These are phyloP conservation scores for Pogonus chalceus DNA, from an alignment of 1,140 invertebrate species.

Conservation along the genomic window DNA sequence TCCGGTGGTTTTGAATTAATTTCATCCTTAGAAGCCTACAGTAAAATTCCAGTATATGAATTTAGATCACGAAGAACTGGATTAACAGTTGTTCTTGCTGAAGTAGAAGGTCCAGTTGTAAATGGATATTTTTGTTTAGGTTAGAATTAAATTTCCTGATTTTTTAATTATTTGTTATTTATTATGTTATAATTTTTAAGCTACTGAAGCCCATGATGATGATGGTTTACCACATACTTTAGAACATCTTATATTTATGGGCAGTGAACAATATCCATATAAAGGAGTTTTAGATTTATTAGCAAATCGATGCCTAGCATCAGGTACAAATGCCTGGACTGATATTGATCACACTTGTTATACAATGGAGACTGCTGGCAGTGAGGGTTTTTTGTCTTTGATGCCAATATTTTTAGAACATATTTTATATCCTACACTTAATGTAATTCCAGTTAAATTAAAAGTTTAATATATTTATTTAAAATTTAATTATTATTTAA, in stretches of 20 bases:
- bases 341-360: slow-evolving; percentile 84
- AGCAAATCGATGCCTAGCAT: slow-evolving; percentile 80
- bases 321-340: slow-evolving; percentile 81
- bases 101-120: slow-evolving; percentile 77
- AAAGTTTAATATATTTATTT: slow-evolving; percentile 9
- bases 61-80: slow-evolving; percentile 71
- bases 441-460: slow-evolving; percentile 24
- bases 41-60: slow-evolving; percentile 68
- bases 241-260: slow-evolving; percentile 86
- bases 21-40: slow-evolving; percentile 51
- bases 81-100: slow-evolving; percentile 66
- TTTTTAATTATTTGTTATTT: slow-evolving; percentile 10
- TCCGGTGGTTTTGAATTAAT: slow-evolving; percentile 49
- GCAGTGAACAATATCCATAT: slow-evolving; percentile 82
- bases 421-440: slow-evolving; percentile 73
- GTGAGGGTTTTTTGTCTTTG: slow-evolving; percentile 76
- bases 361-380: slow-evolving; percentile 77
- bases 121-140: slow-evolving; percentile 78
- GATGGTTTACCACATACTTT: slow-evolving; percentile 88
- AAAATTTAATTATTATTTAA: slow-evolving; percentile 24
- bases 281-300: slow-evolving; percentile 81
- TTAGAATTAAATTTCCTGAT: slow-evolving; percentile 35
- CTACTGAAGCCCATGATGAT: slow-evolving; percentile 82
- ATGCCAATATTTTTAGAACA: slow-evolving; percentile 87
- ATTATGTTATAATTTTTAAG: slow-evolving; percentile 39